A percentile compares a stretch with the other conserved stretches of the same genome.
Evolutionary conservation across 2,797 vertebrate species (phyloP).

Genomic region (Spinibarbus caldwelli): DNA sequence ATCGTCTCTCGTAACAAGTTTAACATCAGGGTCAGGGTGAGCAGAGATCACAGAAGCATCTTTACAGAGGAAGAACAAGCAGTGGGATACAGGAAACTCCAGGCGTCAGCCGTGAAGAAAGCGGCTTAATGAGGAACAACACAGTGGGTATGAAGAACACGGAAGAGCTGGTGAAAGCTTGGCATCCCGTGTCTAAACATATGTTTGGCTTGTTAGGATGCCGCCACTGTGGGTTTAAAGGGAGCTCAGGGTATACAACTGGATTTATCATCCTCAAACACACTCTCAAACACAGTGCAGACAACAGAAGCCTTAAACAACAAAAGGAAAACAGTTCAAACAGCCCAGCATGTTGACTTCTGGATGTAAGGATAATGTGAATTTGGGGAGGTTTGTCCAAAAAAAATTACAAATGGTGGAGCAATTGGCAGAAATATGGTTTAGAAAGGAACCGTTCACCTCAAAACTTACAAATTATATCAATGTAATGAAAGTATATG

Average conservation of each 20-base stretch:
- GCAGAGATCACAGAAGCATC: slow-evolving; percentile 23
- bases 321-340: not conserved
- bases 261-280: slow-evolving; percentile 31
- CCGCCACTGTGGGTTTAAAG: slow-evolving; percentile 12
- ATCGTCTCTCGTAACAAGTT: not conserved
- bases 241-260: slow-evolving; percentile 19
- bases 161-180: slow-evolving; percentile 15
- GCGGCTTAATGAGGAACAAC: slow-evolving; percentile 20
- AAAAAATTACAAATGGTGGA: not conserved
- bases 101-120: slow-evolving; percentile 7
- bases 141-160: slow-evolving; percentile 6
- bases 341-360: not conserved
- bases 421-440: not conserved
- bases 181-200: slow-evolving; percentile 22
- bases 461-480: not conserved
- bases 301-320: not conserved
- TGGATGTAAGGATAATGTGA: not conserved
- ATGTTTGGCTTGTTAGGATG: slow-evolving; percentile 36
- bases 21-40: slow-evolving; percentile 5
- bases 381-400: slow-evolving; percentile 3
- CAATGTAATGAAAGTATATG: not conserved
- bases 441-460: not conserved
- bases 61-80: slow-evolving; percentile 17
- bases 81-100: slow-evolving; percentile 37
- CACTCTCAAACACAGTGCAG: not conserved